Percentiles rank a stretch among this genome's conserved stretches.
Conservation (phyloP, 2,797 vertebrate genomes). For the Muraenolepis orangiensis region DNA sequence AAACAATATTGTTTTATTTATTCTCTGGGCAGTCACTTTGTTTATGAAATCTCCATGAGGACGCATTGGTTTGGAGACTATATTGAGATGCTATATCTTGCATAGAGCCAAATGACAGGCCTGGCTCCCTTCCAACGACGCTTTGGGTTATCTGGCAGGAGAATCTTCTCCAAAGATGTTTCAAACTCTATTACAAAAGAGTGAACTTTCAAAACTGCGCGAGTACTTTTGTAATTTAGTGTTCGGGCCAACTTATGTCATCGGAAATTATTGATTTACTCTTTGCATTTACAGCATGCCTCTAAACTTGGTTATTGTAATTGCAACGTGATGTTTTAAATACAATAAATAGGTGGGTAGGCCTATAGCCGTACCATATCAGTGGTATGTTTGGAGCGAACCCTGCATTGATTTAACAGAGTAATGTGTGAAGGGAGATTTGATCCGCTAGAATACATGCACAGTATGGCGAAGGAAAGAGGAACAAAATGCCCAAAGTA, state of each 20-base stretch:
- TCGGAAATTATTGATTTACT: background rate
- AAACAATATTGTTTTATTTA: slow-evolving; percentile 51
- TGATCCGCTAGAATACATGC: background rate
- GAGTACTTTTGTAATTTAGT: slow-evolving; percentile 48
- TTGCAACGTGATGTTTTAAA: background rate
- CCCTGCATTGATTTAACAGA: background rate
- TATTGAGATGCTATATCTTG: slow-evolving; percentile 72
- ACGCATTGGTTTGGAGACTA: slow-evolving; percentile 75
- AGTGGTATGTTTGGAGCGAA: background rate
- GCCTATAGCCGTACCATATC: background rate
- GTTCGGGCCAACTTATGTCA: slow-evolving; percentile 52
- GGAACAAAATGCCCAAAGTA: slow-evolving; percentile 49
- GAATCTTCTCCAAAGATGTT: slow-evolving; percentile 57
- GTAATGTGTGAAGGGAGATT: background rate
- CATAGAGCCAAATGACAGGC: slow-evolving; percentile 72
- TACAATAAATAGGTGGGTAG: background rate
- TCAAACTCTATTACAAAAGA: slow-evolving; percentile 52
- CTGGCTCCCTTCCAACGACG: slow-evolving; percentile 80
- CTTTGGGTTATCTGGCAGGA: slow-evolving; percentile 85
- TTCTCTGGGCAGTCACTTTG: slow-evolving; percentile 67
- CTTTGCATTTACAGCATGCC: background rate
- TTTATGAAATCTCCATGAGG: slow-evolving; percentile 86
- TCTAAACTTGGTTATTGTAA: background rate
- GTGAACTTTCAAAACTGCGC: slow-evolving; percentile 61
- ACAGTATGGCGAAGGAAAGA: slow-evolving; percentile 8